A percentile compares a stretch with the other conserved stretches of the same genome.
These are phyloP conservation scores for Ditula angustiorana DNA, from an alignment of 2,888 invertebrate genomes.

Conservation along the genomic window DNA sequence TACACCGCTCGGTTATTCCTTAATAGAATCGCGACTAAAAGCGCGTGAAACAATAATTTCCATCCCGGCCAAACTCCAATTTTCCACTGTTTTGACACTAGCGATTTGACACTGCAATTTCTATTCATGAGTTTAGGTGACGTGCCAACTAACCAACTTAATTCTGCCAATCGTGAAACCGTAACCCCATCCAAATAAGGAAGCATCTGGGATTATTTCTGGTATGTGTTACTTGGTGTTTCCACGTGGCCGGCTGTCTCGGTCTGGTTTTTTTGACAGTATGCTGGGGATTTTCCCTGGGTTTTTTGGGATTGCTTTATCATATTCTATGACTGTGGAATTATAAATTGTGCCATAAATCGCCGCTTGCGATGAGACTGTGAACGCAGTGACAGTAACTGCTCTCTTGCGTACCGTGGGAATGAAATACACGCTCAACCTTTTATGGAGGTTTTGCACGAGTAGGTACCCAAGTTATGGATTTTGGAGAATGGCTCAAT, in stretches of 20 bases:
- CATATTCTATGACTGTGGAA: conserved; percentile 38
- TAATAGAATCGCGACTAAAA: conserved; percentile 22
- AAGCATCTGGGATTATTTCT: neutral
- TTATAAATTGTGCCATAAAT: conserved; percentile 28
- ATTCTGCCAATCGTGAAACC: neutral
- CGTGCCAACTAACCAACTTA: conserved; percentile 26
- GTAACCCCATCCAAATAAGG: neutral
- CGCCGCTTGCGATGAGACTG: neutral
- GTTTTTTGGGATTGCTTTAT: conserved; percentile 36
- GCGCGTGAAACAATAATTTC: conserved; percentile 32
- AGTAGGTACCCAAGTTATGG: no score
- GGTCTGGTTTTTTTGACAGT: conserved; percentile 33
- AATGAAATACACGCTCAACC: neutral
- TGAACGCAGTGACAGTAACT: conserved; percentile 6
- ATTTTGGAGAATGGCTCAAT: no score
- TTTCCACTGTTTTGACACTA: conserved; percentile 40
- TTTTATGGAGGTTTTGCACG: neutral
- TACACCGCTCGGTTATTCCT: neutral
- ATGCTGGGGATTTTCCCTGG: conserved; percentile 31
- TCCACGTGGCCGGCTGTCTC: conserved; percentile 25
- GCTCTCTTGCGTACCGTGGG: conserved; percentile 14
- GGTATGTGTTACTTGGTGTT: neutral
- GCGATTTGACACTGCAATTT: conserved; percentile 40
- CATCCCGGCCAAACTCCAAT: conserved; percentile 28
- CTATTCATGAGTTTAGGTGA: conserved; percentile 39